These are phyloP conservation scores for Keiferia lycopersicella DNA, from an alignment of 2,888 invertebrate genomes.

Conservation along the genomic window DNA sequence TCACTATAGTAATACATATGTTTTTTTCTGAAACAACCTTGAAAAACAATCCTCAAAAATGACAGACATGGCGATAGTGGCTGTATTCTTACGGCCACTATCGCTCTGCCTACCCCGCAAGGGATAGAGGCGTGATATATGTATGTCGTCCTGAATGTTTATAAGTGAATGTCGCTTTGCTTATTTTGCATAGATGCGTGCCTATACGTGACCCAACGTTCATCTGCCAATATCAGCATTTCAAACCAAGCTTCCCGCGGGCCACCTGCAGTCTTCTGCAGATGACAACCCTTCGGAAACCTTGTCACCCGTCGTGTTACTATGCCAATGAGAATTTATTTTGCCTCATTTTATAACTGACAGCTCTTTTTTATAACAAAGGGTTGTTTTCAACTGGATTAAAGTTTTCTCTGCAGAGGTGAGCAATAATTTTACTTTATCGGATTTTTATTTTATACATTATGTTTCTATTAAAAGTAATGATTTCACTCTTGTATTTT, in stretches of 20 bases:
- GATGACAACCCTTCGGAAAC: conserved; percentile 25
- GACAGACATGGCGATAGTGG: too few species aligned
- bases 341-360: conserved; percentile 4
- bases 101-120: too few species aligned
- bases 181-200: not conserved
- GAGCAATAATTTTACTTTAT: conserved; percentile 21
- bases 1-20: too few species aligned
- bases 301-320: conserved; percentile 13
- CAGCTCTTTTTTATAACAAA: not conserved
- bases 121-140: too few species aligned
- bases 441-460: not conserved
- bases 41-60: too few species aligned
- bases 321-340: conserved; percentile 20
- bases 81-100: too few species aligned
- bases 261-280: conserved; percentile 29
- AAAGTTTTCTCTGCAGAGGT: not conserved
- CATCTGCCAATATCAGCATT: conserved; percentile 12
- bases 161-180: not conserved
- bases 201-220: not conserved
- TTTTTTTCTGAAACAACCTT: too few species aligned
- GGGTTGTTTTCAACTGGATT: not conserved
- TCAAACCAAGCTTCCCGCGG: conserved; percentile 5
- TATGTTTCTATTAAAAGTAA: not conserved
- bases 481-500: not conserved
- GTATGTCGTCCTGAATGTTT: not conserved